These are phyloP conservation scores for Scarus forsteni DNA, from an alignment of 2,797 vertebrate genomes.

Conservation along the genomic window DNA sequence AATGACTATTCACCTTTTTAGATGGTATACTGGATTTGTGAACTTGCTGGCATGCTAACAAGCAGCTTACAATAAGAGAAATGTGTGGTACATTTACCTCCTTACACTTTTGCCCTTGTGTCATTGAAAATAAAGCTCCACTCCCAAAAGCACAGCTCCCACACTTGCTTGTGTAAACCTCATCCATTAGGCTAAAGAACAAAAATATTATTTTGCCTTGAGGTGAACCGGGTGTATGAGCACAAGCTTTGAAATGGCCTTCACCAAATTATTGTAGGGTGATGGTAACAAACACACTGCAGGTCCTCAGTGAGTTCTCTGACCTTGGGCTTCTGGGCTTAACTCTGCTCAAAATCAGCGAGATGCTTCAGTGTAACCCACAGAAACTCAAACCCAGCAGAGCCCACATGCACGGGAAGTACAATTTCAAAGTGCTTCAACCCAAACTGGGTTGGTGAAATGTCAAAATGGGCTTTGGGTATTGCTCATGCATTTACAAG, in stretches of 20 bases:
- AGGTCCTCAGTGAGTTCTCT: constrained; percentile 9
- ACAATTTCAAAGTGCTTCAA: constrained; percentile 38
- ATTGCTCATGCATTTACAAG: constrained; percentile 61
- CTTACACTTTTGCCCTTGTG: neutral
- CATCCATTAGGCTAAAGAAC: neutral
- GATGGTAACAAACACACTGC: neutral
- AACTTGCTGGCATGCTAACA: neutral
- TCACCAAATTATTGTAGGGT: neutral
- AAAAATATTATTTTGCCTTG: neutral
- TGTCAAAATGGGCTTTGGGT: constrained; percentile 62
- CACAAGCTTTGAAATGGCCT: neutral
- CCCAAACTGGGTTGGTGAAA: constrained; percentile 55
- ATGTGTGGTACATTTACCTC: neutral
- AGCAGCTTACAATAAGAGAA: no score
- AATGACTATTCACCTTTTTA: no score
- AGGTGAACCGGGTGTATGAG: neutral
- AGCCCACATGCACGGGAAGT: constrained; percentile 12
- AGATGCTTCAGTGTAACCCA: constrained; percentile 33
- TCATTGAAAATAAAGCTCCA: neutral
- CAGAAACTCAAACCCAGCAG: neutral
- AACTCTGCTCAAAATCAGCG: constrained; percentile 6
- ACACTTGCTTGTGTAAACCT: neutral
- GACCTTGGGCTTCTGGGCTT: constrained; percentile 3
- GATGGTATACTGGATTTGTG: no score
- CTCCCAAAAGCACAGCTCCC: neutral